Conservation (phyloP, 2,797 vertebrate species). For the Enteromius viviparus region DNA sequence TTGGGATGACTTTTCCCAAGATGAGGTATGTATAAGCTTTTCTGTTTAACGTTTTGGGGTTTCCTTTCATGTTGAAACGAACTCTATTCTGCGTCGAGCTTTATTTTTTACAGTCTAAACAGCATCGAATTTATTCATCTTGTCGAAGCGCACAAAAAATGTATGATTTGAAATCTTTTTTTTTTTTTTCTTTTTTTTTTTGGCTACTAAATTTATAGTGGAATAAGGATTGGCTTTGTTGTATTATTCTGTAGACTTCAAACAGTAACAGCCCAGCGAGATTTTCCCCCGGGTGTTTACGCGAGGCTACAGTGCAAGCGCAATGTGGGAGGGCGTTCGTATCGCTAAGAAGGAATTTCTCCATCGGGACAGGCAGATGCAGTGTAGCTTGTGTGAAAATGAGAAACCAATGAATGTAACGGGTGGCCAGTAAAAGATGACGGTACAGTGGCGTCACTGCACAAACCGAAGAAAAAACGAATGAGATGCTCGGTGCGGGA, state of each 20-base stretch:
- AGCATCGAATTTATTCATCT: no score
- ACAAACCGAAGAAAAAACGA: slow-evolving; percentile 76
- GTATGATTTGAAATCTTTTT: no score
- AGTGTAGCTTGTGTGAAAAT: slow-evolving; percentile 76
- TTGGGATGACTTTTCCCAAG: slow-evolving; percentile 90
- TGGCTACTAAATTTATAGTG: background rate
- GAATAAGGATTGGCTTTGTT: background rate
- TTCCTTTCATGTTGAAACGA: background rate
- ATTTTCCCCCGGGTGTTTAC: slow-evolving; percentile 15
- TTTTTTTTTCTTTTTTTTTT: no score
- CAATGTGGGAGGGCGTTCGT: slow-evolving; percentile 64
- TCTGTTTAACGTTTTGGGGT: slow-evolving; percentile 1
- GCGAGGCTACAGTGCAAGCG: slow-evolving; percentile 43
- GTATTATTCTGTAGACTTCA: slow-evolving; percentile 25
- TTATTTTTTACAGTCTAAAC: background rate
- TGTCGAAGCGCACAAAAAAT: background rate
- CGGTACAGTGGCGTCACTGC: slow-evolving; percentile 78
- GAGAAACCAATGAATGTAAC: slow-evolving; percentile 69
- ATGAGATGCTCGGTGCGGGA: slow-evolving; percentile 65
- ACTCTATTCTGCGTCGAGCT: background rate
- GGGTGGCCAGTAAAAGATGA: slow-evolving; percentile 72
- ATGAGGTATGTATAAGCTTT: slow-evolving; percentile 85
- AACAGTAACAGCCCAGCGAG: slow-evolving; percentile 26
- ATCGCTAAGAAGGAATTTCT: slow-evolving; percentile 60
- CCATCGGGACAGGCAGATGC: slow-evolving; percentile 68